phyloP scores from a whole-genome alignment of 2,888 invertebrate genomes.

The Drosophila diplacantha region DNA sequence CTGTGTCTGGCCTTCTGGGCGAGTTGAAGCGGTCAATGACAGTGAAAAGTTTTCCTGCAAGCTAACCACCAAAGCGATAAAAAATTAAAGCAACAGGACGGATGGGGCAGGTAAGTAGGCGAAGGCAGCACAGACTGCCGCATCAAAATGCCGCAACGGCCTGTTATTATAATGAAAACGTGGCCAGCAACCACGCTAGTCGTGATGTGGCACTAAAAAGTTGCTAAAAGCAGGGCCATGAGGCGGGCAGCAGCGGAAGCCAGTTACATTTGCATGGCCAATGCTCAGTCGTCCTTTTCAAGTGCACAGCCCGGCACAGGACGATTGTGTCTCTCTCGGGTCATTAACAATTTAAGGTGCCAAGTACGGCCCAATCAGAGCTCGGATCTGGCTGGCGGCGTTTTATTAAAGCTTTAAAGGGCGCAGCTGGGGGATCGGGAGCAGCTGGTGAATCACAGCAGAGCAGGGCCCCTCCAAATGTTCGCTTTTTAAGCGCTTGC shows the following conservation, averaged over 20 bases:
- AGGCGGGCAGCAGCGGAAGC: conserved; percentile 19
- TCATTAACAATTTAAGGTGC: conserved; percentile 33
- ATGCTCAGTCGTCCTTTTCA: conserved; percentile 52
- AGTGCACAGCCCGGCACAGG: conserved; percentile 43
- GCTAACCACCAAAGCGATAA: conserved; percentile 69
- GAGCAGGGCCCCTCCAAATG: background rate
- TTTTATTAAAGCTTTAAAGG: conserved; percentile 27
- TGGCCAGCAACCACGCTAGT: conserved; percentile 36
- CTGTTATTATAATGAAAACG: conserved; percentile 70
- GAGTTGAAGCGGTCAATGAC: conserved; percentile 63
- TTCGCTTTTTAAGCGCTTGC: conserved; percentile 18
- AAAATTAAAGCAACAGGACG: conserved; percentile 62
- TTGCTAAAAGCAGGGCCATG: conserved; percentile 2
- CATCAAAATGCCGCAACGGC: conserved; percentile 66
- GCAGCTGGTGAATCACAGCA: conserved; percentile 46
- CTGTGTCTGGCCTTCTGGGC: conserved; percentile 22
- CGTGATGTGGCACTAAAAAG: conserved; percentile 9
- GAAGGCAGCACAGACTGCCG: conserved; percentile 37
- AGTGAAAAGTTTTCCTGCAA: conserved; percentile 65
- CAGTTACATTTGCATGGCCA: conserved; percentile 56
- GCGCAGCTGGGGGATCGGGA: conserved; percentile 5
- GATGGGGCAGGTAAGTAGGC: conserved; percentile 25
- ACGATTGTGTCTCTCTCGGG: conserved; percentile 13
- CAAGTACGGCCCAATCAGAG: conserved; percentile 16
- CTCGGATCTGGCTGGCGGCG: conserved; percentile 9